Base-by-base conservation (phyloP, 2,888 invertebrate genomes). In the Brenthis ino region DNA sequence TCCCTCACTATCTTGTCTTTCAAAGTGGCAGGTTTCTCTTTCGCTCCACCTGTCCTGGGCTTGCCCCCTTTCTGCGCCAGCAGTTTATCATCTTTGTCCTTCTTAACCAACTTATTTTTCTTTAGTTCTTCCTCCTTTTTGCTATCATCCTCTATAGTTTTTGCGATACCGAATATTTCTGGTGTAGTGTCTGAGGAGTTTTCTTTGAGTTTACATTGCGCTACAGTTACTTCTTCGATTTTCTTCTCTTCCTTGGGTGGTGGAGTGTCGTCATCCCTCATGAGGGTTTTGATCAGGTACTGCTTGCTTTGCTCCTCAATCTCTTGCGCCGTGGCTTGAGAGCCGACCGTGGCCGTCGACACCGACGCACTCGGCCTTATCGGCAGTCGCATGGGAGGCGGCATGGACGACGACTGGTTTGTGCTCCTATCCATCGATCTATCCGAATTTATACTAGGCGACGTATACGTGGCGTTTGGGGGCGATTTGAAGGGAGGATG, bases 261-360 rank as follows among this genome's bases (percentile, higher is more conserved):
- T 88, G 96, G 96, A 3, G 96, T 95, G 80, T 98, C 98, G 80
- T 98, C 93, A 82, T 97, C 96, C 54, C 97, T 97, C 74, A 98
- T 98, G 72, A 98, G 93, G 0, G 98, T 98, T 93, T 98, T 98
- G 77, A 98, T 97, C 57, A 98, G 95, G 93, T 96, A 97, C 89
- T 96, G 96, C 79, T 95, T 94, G 85, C 94, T 95, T 81, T 95
- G 95, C 70, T 95, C 95, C 70, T 94, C 93, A 58, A 94, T 94
- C 64, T 94, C 95, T 81, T 94, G 85, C 81, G 95, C 79, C 77
- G 94, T 78, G 78, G 90, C 86, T 85, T 94, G 81, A 0, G 90
- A 89, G 70, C 88, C 91, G 14, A 92, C 93, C 68, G 92, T 86
- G 74, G 93, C 84, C 64, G 93, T 89, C 75, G 87, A 77, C 0